Percentiles rank a stretch among this genome's conserved stretches.
These are phyloP conservation scores for Excalfactoria chinensis DNA, from an alignment of 2,113 vertebrate genomes.

Conservation along the genomic window DNA sequence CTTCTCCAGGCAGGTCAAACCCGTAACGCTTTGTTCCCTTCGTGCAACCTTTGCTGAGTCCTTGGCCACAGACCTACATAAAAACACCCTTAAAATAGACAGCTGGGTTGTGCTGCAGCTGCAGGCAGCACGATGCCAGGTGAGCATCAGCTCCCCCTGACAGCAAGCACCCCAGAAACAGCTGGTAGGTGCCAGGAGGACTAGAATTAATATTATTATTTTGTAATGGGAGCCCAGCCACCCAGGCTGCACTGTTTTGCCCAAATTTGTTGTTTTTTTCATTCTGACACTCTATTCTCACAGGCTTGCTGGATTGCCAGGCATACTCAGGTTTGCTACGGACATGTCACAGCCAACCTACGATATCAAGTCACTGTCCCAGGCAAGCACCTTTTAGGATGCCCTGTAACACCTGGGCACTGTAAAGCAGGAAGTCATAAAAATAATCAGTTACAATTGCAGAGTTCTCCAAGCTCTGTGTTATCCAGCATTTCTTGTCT, in stretches of 20 bases:
- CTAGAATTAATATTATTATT: neutral
- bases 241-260: neutral
- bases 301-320: neutral
- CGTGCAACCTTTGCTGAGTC: neutral
- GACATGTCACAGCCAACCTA: neutral
- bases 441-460: neutral
- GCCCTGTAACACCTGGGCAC: neutral
- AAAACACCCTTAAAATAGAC: neutral
- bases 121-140: neutral
- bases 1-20: neutral
- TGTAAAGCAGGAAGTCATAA: neutral
- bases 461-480: neutral
- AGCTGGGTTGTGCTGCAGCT: neutral
- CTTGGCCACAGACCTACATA: neutral
- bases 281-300: neutral
- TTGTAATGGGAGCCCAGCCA: neutral
- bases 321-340: neutral
- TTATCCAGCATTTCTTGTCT: neutral
- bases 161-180: neutral
- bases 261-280: neutral
- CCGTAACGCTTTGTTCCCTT: neutral
- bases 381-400: neutral
- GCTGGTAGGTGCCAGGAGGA: neutral
- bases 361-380: accelerated
- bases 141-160: neutral